These are phyloP conservation scores for Ellobius talpinus DNA, from an alignment of 2,113 vertebrate genomes.

Conservation along the genomic window DNA sequence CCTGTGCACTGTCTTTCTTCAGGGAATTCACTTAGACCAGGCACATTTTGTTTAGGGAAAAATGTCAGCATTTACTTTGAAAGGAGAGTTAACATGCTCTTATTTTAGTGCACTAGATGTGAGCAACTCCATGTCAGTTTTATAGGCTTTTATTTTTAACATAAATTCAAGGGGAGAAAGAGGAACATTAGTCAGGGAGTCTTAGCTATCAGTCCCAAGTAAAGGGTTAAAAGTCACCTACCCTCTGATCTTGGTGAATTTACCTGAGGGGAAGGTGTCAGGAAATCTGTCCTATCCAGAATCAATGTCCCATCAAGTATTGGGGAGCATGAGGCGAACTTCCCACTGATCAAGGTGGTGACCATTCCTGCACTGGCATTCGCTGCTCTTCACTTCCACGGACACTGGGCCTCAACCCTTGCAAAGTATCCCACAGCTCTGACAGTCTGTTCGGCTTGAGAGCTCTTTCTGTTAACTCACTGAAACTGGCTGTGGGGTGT, in stretches of 20 bases:
- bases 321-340: not conserved
- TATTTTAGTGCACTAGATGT: not conserved
- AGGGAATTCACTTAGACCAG: not conserved
- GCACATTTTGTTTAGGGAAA: not conserved
- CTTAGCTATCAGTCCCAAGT: not conserved
- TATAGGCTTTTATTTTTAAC: constrained; percentile 41
- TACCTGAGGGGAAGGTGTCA: not conserved
- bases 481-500: constrained; percentile 6
- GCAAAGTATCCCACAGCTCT: not conserved
- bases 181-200: not conserved
- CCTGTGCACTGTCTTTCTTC: not conserved
- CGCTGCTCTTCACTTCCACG: constrained; percentile 2
- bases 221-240: not conserved
- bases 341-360: not conserved
- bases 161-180: not conserved
- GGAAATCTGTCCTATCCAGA: not conserved
- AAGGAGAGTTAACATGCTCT: not conserved
- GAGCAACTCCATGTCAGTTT: not conserved
- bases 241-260: not conserved
- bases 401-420: not conserved
- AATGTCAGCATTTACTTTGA: not conserved
- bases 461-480: constrained; percentile 40
- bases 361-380: not conserved
- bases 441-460: not conserved
- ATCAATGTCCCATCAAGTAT: constrained; percentile 26